Base-by-base conservation (phyloP, 1,140 invertebrate genomes). In the Nasonia giraulti region DNA sequence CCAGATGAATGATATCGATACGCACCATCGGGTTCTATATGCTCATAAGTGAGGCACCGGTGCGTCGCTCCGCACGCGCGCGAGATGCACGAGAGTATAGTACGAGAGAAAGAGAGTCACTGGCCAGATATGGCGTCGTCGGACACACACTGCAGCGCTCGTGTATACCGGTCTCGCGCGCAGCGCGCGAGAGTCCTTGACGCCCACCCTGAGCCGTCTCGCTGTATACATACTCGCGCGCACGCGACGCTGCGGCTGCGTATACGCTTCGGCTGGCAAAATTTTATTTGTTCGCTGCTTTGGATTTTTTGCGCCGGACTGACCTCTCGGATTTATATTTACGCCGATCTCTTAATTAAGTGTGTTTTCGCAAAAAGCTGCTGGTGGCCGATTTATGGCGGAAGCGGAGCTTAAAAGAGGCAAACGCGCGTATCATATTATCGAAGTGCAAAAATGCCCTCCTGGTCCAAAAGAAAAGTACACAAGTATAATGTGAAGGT, bases 111-210 rank as follows among this genome's bases (percentile, higher is more conserved):
- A 31, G 68, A 81, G 80, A 80, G 78, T 75, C 82, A 83, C 68
- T 86, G 86, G 83, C 88, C 89, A 88, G 89, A 90, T 91, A 89
- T 91, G 90, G 90, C 80, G 85, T 86, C 86, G 81, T 80, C 31
- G 80, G 73, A 62, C 33, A 66, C 82, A 50, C 27, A 27, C 27
- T 27, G 27, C 27, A 27, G 79, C 31, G 79, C 40, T 80, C 69
- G 86, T 69, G 80, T 83, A 87, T 89, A 87, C 88, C 87, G 86
- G 89, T 87, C 88, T 87, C 87, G 80, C 82, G 37, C 82, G 37
- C 82, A 86, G 76, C 84, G 77, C 86, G 20, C 83, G 77, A 87
- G 84, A 89, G 89, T 90, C 89, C 89, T 90, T 90, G 89, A 89
- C 88, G 88, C 88, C 89, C 88, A 91, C 89, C 89, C 88, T 85